Base-by-base conservation (phyloP, 2,113 vertebrate genomes). In the Plecturocebus donacophilus region DNA sequence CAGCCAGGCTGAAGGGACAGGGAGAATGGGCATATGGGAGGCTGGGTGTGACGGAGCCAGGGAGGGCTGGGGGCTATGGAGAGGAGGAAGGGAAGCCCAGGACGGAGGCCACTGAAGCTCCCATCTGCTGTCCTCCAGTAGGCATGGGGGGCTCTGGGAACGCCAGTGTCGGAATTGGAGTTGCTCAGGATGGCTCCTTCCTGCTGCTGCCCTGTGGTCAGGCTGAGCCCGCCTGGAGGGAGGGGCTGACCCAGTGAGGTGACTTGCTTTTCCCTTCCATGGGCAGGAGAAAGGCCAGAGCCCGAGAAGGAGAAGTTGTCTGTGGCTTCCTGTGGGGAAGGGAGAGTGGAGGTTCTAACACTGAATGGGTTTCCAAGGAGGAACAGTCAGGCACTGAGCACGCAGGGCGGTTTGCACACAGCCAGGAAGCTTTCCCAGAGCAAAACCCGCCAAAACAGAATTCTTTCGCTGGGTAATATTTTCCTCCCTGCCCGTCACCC, bases 371-470 rank as follows among this genome's bases (percentile, higher is more conserved):
- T 91, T 93, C 92, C 82, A 52, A 96, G 95, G 91, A 93, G 93
- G 91, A 88, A 68, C 11, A 0, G 84, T 32, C 19, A 61, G 87
- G 68, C 81, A 45, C 90, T 1, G 0, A 71, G 64, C 23, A 23
- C 16, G 35, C 64, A 90, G 95, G 80, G 90, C 17, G 3, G 76
- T 95, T 82, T 79, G 91, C 96, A 88, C 95, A 93, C 77, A 92
- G 77, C 79, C 98, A 97, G 97, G 96, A 98, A 97, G 97, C 93
- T 97, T 90, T 92, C 97, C 98, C 86, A 49, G 88, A 97, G 96
- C 94, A 97, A 94, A 97, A 96, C 68, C 81, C 96, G 23, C 95
- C 98, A 96, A 97, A 97, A 97, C 96, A 97, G 97, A 98, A 97
- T 97, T 98, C 96, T 98, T 96, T 92, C 5, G 1, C 58, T 3